Evolutionary conservation across 2,797 vertebrate genomes (phyloP).

Genomic region (Botia almorhae): DNA sequence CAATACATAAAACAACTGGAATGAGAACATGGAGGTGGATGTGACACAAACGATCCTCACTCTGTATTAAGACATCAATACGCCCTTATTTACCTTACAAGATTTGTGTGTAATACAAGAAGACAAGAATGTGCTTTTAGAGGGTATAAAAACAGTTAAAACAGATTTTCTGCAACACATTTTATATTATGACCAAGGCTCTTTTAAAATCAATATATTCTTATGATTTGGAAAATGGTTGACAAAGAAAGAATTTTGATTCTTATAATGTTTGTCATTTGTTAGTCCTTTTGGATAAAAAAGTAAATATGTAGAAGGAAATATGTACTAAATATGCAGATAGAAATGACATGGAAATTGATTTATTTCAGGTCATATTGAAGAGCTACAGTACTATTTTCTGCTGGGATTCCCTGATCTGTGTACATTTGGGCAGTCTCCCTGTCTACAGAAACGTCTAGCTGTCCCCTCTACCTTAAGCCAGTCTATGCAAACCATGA

Average conservation of each 20-base stretch:
- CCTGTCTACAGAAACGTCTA: neutral
- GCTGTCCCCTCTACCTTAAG: neutral
- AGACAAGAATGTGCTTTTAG: neutral
- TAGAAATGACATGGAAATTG: neutral
- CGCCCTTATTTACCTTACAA: neutral
- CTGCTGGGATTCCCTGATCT: neutral
- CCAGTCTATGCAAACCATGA: neutral
- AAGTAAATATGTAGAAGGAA: neutral
- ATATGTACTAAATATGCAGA: too few relatives aligned
- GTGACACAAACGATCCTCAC: neutral
- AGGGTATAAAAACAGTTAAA: neutral
- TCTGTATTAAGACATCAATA: constrained; percentile 13
- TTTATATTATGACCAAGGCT: neutral
- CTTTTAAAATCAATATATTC: neutral
- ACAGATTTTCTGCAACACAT: neutral
- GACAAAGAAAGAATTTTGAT: neutral
- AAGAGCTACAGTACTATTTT: too few relatives aligned
- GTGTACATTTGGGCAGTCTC: neutral
- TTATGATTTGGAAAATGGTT: neutral
- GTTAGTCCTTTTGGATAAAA: too few relatives aligned
- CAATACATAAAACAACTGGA: constrained; percentile 14
- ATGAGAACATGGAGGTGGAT: constrained; percentile 28
- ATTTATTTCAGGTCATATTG: neutral
- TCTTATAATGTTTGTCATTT: too few relatives aligned
- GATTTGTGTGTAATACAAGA: neutral